phyloP scores from a whole-genome alignment of 2,888 invertebrate genomes.

The Emmelina monodactyla region DNA sequence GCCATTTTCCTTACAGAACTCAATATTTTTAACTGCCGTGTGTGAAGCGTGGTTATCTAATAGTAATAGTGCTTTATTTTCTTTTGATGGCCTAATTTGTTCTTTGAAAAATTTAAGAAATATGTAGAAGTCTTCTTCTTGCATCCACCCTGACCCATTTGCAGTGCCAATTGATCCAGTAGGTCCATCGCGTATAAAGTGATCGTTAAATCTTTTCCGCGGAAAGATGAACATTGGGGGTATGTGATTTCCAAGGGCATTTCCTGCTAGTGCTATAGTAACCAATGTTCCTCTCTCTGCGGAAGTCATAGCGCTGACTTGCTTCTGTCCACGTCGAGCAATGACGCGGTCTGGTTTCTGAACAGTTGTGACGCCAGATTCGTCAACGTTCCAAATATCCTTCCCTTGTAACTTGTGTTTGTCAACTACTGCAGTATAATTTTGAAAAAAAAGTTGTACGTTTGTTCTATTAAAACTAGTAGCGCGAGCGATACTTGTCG shows the following conservation, averaged over 20 bases:
- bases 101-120: conserved; percentile 11
- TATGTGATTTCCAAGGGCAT: conserved; percentile 15
- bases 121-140: conserved; percentile 15
- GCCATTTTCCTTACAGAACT: conserved; percentile 15
- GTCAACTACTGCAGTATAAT: conserved; percentile 3
- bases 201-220: conserved; percentile 18
- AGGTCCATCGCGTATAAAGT: conserved; percentile 23
- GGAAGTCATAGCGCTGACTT: conserved; percentile 29
- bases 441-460: conserved; percentile 8
- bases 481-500: conserved; percentile 15
- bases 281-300: conserved; percentile 22
- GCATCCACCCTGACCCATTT: conserved; percentile 17
- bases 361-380: conserved; percentile 32
- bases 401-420: conserved; percentile 7
- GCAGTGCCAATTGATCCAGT: conserved; percentile 13
- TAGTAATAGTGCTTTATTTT: conserved; percentile 11
- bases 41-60: conserved; percentile 17
- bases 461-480: conserved; percentile 14
- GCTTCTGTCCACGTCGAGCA: conserved; percentile 26
- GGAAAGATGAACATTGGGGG: conserved; percentile 25
- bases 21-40: conserved; percentile 15
- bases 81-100: conserved; percentile 11
- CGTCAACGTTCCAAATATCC: conserved; percentile 32
- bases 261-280: conserved; percentile 16
- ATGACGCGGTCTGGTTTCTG: conserved; percentile 29